These are phyloP conservation scores for Larimichthys crocea DNA, from an alignment of 2,113 vertebrate species.

Conservation along the genomic window DNA sequence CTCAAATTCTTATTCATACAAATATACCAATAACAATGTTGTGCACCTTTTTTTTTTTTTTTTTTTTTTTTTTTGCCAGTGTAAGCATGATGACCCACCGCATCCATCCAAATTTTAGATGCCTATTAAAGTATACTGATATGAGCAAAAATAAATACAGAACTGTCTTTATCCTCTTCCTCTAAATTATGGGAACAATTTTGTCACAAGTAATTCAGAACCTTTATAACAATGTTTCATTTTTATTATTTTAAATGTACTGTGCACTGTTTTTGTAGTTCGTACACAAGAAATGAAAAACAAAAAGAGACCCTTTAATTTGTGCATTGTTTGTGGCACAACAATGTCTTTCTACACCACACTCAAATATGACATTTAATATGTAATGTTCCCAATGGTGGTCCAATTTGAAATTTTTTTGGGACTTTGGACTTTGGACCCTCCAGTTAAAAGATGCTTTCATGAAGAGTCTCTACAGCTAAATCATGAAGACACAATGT, in stretches of 20 bases:
- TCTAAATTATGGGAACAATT: neutral
- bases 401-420: neutral
- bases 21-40: neutral
- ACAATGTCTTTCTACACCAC: no score
- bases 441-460: neutral
- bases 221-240: neutral
- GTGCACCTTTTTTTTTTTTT: neutral
- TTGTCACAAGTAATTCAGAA: neutral
- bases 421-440: neutral
- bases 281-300: neutral
- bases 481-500: slow-evolving; percentile 22
- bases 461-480: neutral
- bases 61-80: neutral
- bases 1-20: neutral
- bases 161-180: neutral
- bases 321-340: neutral
- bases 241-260: neutral
- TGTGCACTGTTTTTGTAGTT: neutral
- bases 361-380: neutral
- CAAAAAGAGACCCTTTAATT: neutral
- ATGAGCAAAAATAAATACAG: neutral
- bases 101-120: neutral
- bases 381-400: neutral
- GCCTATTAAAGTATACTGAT: neutral
- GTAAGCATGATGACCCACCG: neutral